These are phyloP conservation scores for Actinia equina DNA, from an alignment of 64 coral and sea anemone genomes.

Conservation along the genomic window DNA sequence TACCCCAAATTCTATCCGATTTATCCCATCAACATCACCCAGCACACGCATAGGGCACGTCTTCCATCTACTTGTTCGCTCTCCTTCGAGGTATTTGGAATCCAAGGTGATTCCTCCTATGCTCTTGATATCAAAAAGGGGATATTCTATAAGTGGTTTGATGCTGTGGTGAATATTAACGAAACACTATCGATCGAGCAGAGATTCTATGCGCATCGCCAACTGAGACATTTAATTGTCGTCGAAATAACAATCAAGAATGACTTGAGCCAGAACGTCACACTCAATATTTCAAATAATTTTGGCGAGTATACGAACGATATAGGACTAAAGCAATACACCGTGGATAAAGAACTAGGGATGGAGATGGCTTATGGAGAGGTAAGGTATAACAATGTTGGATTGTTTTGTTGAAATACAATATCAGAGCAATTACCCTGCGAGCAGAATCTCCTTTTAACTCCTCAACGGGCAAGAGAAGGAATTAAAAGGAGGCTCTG, in stretches of 20 bases:
- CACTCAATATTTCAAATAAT: slow-evolving; percentile 55
- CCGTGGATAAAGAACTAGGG: not conserved
- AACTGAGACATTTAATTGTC: slow-evolving; percentile 63
- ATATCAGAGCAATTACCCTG: too few relatives aligned
- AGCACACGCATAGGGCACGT: slow-evolving; percentile 79
- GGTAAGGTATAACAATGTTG: slow-evolving; percentile 19
- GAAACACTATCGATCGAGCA: slow-evolving; percentile 45
- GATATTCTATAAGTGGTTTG: slow-evolving; percentile 89
- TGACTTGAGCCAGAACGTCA: slow-evolving; percentile 33
- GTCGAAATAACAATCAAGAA: slow-evolving; percentile 78
- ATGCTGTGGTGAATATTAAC: not conserved
- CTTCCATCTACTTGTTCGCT: slow-evolving; percentile 70
- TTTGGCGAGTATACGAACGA: slow-evolving; percentile 60
- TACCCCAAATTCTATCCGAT: slow-evolving; percentile 47
- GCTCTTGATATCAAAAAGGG: slow-evolving; percentile 65
- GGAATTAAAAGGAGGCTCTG: too few relatives aligned
- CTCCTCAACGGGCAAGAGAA: too few relatives aligned
- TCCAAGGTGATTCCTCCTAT: slow-evolving; percentile 39
- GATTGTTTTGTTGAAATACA: not conserved
- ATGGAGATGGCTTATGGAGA: slow-evolving; percentile 21
- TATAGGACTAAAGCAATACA: slow-evolving; percentile 33
- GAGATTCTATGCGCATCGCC: slow-evolving; percentile 77
- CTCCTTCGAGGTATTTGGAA: slow-evolving; percentile 29
- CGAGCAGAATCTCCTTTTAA: too few relatives aligned
- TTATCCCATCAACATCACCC: slow-evolving; percentile 61